Percentiles rank a stretch among this genome's conserved stretches.
These are phyloP conservation scores for Protomyctophum bolini DNA, from an alignment of 2,113 vertebrate genomes.

Conservation along the genomic window DNA sequence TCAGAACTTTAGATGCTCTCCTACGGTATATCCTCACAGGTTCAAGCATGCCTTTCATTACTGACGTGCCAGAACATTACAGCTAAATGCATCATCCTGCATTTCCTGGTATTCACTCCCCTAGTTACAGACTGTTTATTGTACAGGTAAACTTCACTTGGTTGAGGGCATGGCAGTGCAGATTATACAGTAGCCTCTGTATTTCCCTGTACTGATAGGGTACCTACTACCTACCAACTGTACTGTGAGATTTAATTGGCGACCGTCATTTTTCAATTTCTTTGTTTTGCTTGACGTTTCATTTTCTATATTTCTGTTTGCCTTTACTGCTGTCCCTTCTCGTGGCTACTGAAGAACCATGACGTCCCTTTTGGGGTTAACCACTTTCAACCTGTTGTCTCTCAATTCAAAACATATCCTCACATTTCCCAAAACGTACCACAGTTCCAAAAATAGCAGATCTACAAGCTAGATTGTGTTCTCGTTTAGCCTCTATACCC, in stretches of 20 bases:
- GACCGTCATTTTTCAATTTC: neutral
- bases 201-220: neutral
- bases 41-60: constrained; percentile 29
- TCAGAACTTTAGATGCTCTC: neutral
- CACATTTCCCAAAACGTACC: no score
- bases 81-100: neutral
- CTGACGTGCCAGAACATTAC: neutral
- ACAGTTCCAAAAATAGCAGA: no score
- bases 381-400: no score
- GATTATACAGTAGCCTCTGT: neutral
- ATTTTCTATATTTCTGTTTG: neutral
- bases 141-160: neutral
- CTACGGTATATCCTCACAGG: constrained; percentile 20
- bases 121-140: constrained; percentile 6
- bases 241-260: neutral
- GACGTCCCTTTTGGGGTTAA: no score
- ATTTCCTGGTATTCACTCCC: neutral
- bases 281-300: neutral
- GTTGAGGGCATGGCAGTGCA: neutral
- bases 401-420: no score
- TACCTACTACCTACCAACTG: neutral
- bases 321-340: no score
- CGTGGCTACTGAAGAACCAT: no score
- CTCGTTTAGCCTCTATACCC: no score
- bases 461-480: no score